Evolutionary conservation across 2,888 invertebrate species (phyloP).

Genomic region (Drosophila barbarae): DNA sequence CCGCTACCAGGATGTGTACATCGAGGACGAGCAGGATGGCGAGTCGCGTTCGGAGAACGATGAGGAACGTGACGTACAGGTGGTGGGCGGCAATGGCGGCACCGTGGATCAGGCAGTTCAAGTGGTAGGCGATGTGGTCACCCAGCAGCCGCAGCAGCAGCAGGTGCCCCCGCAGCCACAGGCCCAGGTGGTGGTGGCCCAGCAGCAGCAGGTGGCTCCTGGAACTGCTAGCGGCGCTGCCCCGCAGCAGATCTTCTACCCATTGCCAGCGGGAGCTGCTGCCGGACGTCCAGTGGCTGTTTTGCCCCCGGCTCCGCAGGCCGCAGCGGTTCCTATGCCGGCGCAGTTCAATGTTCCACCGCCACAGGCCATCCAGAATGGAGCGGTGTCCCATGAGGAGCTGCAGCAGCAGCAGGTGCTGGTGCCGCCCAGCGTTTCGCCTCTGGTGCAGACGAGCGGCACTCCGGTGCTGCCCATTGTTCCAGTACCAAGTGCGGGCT

Average conservation of each 20-base stretch:
- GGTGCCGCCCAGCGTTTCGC: conserved; percentile 78
- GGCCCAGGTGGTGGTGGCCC: conserved; percentile 60
- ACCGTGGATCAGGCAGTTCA: conserved; percentile 65
- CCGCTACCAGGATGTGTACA: conserved; percentile 92
- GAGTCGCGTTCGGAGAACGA: conserved; percentile 79
- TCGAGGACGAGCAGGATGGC: conserved; percentile 82
- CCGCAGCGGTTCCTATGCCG: conserved; percentile 68
- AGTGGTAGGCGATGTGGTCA: conserved; percentile 50
- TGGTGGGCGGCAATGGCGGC: conserved; percentile 37
- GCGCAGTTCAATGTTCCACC: conserved; percentile 67
- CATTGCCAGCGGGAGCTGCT: conserved; percentile 71
- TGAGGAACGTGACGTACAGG: conserved; percentile 77
- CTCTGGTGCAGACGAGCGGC: conserved; percentile 75
- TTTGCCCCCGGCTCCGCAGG: conserved; percentile 68
- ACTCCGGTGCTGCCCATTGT: conserved; percentile 56
- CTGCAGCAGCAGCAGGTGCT: conserved; percentile 76
- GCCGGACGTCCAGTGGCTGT: conserved; percentile 75
- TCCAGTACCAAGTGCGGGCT: conserved; percentile 60
- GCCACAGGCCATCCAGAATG: conserved; percentile 76
- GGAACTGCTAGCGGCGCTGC: conserved; percentile 49
- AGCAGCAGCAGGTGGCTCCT: conserved; percentile 61
- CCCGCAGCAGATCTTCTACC: conserved; percentile 77
- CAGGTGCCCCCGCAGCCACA: conserved; percentile 54
- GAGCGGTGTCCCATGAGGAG: conserved; percentile 79
- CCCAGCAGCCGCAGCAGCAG: conserved; percentile 35